Base-by-base conservation (phyloP, 92 coral and sea anemone species). In the Porites divaricata region DNA sequence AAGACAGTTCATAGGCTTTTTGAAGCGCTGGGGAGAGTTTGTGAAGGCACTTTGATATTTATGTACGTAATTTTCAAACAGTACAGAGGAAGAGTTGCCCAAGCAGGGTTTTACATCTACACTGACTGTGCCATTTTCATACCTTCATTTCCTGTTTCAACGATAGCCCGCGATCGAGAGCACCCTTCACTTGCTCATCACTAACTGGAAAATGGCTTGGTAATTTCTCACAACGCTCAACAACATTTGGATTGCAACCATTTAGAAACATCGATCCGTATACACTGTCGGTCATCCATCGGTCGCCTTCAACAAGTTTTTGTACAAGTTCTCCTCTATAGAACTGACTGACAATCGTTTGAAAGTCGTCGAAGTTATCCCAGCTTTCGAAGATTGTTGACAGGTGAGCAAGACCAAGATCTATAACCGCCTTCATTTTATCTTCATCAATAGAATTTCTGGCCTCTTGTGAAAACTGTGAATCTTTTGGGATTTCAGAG, bases 381-480 rank as follows among this genome's bases (percentile, higher is more conserved):
- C 98, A 94, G 87, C 86, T 89, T 57, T 72, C 88, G 64, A 75
- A 70, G 9, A 89, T 69, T 58, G 93, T 94, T 58, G 21, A 69
- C 67, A 94, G 68, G 69, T 89, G 79, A 17, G 88, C 49, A 50
- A 94, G 74, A 13, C 94, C 98, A 73, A 92, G 94, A 51, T 90
- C 90, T 19, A 82, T 28, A 4, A 15, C 87, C 13, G 89, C 98
- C 17, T 75, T 66, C 15, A 81, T 14, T 23, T 87, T 80, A 21
- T 94, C 94, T 41, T 67, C 23, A n/a, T 85, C 77, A 50, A 92
- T 92, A 16, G 95, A 92, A 61, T 75, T 75, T 23, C 26, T 41
- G 14, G 90, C 88, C n/a, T 89, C 90, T 59, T 87, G 75, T 5
- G 94, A 87, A 53, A 92, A 92, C 86, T 92, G 95, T 0, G 95